Evolutionary conservation across 1,140 invertebrate genomes (phyloP), one percentile per base, ranked within the genome.

Genomic region (Globodera ellingtonae): DNA sequence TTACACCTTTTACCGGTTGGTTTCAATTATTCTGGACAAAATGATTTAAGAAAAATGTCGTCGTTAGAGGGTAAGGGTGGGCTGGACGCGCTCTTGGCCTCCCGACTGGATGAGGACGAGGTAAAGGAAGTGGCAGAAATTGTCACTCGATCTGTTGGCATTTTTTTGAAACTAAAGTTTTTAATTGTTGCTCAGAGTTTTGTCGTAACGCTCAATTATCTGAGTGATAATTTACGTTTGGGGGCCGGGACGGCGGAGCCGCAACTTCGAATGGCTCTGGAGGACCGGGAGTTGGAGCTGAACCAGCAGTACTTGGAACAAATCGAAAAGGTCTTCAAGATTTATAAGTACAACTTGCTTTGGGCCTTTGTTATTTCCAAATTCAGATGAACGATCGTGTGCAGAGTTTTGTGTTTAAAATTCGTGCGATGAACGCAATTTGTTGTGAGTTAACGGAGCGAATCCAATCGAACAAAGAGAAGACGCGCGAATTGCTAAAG

Each of bases 391-490:
- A 87, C 72, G 65, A 35, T 4, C 81, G 87, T 62, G 84, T 87
- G 3, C 86, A 87, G 78, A 35, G 48, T 4, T 87, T 87, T 75
- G 88, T 84, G 13, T 65, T 72, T 7, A 89, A 87, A 75, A 87
- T 87, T 24, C 79, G 79, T n/a, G 35, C 78, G 10, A 87, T 87
- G 86, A 89, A 89, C 65, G 48, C 76, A 56, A 89, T 87, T 48
- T 89, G 86, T 78, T 67, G 74, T 13, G 88, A 87, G 24, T 67
- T 87, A 21, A 89, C 88, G 10, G 67, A 81, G 71, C 76, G 84
- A 21, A 87, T 87, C 66, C 88, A 87, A 79, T 71, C 88, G 48
- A 87, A 89, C 75, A 87, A 87, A 67, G 86, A 87, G 69, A 83
- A 83, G 71, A 87, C 86, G 6, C 79, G 84, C 72, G 85, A 89